Evolutionary conservation across 1,140 invertebrate genomes (phyloP).

Genomic region (Globodera ellingtonae): DNA sequence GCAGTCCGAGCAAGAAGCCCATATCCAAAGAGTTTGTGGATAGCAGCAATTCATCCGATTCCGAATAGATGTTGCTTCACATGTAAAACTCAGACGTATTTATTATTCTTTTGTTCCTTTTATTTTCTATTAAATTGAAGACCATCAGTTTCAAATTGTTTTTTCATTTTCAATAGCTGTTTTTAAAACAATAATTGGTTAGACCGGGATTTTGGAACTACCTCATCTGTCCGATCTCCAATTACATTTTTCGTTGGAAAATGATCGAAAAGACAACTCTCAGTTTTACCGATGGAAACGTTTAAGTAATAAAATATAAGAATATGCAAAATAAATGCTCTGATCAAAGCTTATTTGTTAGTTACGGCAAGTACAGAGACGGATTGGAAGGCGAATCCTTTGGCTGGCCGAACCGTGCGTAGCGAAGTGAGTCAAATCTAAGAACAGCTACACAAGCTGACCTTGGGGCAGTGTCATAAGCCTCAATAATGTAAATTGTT

Average conservation of each 20-base stretch:
- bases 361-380: constrained; percentile 59
- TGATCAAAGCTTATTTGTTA: not conserved
- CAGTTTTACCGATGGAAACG: too few relatives aligned
- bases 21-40: constrained; percentile 54
- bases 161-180: too few relatives aligned
- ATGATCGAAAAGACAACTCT: too few relatives aligned
- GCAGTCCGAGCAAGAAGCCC: constrained; percentile 42
- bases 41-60: constrained; percentile 34
- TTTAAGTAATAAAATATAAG: too few relatives aligned
- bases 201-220: too few relatives aligned
- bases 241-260: too few relatives aligned
- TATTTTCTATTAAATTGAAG: too few relatives aligned
- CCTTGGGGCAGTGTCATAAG: too few relatives aligned
- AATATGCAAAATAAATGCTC: not conserved
- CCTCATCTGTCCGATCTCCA: too few relatives aligned
- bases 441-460: not conserved
- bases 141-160: too few relatives aligned
- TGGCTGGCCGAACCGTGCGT: constrained; percentile 61
- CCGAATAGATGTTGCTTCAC: not conserved
- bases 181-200: too few relatives aligned
- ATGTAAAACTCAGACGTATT: not conserved
- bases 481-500: too few relatives aligned
- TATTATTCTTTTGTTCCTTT: not conserved
- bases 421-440: constrained; percentile 11
- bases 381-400: constrained; percentile 49